Conservation (phyloP, 2,797 vertebrate genomes). For the Sparidentex hasta region DNA sequence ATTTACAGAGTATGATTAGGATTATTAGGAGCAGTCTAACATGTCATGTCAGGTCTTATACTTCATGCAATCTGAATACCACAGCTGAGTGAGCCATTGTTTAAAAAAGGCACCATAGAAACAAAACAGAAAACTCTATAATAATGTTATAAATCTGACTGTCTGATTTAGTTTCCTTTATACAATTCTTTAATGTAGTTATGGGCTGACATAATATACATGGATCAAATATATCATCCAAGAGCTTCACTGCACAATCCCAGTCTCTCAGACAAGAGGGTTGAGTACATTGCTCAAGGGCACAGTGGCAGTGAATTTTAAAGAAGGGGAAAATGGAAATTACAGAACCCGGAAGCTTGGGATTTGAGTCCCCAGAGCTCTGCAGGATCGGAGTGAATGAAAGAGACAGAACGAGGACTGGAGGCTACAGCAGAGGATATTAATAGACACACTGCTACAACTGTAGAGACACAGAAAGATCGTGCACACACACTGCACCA, state of each 20-base stretch:
- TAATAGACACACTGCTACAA: slow-evolving; percentile 66
- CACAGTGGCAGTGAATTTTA: slow-evolving; percentile 40
- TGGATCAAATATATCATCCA: background rate
- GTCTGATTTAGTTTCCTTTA: background rate
- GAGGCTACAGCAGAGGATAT: slow-evolving; percentile 69
- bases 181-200: background rate
- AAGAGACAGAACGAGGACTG: slow-evolving; percentile 70
- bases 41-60: background rate
- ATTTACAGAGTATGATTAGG: background rate
- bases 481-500: slow-evolving; percentile 11
- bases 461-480: slow-evolving; percentile 49
- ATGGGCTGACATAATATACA: background rate
- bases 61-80: background rate
- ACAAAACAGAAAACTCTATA: background rate
- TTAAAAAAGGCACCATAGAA: background rate
- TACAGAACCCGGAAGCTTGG: slow-evolving; percentile 69
- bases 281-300: slow-evolving; percentile 42
- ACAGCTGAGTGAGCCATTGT: background rate
- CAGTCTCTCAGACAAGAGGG: background rate
- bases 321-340: slow-evolving; percentile 64
- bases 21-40: background rate
- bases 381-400: slow-evolving; percentile 62
- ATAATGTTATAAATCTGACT: background rate
- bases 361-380: slow-evolving; percentile 70
- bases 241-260: slow-evolving; percentile 11